Evolutionary conservation across 2,797 vertebrate genomes (phyloP).

Genomic region (Notamacropus eugenii): DNA sequence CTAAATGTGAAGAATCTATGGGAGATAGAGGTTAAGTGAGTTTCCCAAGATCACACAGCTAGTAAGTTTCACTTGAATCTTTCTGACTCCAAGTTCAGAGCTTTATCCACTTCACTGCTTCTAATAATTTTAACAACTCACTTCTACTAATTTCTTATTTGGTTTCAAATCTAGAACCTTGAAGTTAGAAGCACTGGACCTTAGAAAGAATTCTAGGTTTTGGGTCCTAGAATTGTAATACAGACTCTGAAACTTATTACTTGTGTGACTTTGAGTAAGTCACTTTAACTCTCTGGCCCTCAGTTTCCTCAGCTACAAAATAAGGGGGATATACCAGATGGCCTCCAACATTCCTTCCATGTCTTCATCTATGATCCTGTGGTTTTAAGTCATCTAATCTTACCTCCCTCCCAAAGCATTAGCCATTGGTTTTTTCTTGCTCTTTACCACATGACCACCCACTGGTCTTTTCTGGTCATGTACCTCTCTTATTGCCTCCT

Average conservation of each 20-base stretch:
- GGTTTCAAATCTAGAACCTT: background rate
- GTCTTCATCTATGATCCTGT: background rate
- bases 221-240: background rate
- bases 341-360: background rate
- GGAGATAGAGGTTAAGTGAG: background rate
- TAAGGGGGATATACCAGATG: background rate
- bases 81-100: background rate
- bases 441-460: background rate
- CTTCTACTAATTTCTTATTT: background rate
- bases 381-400: background rate
- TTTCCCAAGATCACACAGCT: background rate
- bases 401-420: background rate
- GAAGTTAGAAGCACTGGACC: background rate
- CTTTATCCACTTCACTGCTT: background rate
- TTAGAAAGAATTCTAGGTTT: background rate
- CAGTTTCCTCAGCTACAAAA: background rate
- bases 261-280: background rate
- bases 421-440: background rate
- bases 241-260: background rate
- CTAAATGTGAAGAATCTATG: background rate
- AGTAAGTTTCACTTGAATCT: background rate
- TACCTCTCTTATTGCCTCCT: background rate
- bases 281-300: background rate
- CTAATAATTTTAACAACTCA: background rate
- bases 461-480: background rate